A percentile compares a stretch with the other conserved stretches of the same genome.
phyloP scores from a whole-genome alignment of 2,888 invertebrate species.

The Myathropa florea region DNA sequence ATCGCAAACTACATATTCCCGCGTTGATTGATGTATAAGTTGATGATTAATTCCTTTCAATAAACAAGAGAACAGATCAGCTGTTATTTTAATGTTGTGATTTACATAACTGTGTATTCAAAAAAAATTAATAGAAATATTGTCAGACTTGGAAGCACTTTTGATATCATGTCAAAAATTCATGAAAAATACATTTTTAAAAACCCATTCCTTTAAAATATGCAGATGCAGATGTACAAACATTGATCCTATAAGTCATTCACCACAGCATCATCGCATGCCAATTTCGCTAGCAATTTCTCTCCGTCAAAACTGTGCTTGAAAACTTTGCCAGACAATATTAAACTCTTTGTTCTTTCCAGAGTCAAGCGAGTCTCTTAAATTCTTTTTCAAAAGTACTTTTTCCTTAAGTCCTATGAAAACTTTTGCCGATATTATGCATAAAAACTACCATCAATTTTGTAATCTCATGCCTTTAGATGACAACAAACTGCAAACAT shows the following conservation, averaged over 20 bases:
- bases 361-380: background rate
- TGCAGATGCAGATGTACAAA: background rate
- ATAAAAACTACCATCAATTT: background rate
- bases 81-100: no score
- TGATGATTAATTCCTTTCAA: no score
- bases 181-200: background rate
- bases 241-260: no score
- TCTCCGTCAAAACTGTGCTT: background rate
- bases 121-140: no score
- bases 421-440: background rate
- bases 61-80: no score
- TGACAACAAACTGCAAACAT: background rate
- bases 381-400: background rate
- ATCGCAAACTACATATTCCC: background rate
- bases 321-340: background rate
- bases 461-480: background rate
- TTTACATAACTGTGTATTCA: no score
- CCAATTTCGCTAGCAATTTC: background rate
- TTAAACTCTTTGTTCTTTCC: background rate
- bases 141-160: background rate
- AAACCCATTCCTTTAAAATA: background rate
- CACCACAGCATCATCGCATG: background rate
- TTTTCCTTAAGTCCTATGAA: background rate
- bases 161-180: background rate
- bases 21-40: background rate